Evolutionary conservation across 1,140 invertebrate genomes (phyloP).

Genomic region (Calephelis virginiensis): DNA sequence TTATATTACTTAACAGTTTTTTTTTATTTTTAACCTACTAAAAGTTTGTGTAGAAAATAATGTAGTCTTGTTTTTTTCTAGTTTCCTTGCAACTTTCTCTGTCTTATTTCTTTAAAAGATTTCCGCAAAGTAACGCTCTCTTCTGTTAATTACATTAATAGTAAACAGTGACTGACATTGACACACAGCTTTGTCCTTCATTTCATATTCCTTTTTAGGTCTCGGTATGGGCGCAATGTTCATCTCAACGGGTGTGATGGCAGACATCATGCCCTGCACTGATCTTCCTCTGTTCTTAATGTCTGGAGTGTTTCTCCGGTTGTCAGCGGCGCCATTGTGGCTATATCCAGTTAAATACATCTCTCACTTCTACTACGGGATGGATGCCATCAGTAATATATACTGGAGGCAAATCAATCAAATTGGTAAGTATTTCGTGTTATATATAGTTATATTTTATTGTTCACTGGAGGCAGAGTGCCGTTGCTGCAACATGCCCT

Average conservation of each 20-base stretch:
- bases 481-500: too few species aligned
- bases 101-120: too few species aligned
- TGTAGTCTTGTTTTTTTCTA: too few species aligned
- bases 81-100: too few species aligned
- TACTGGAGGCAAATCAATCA: slow-evolving; percentile 79
- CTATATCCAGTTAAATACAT: slow-evolving; percentile 78
- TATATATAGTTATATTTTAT: neutral
- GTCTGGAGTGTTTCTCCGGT: slow-evolving; percentile 62
- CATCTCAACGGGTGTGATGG: slow-evolving; percentile 51
- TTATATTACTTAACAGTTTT: too few species aligned
- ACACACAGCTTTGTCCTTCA: too few species aligned
- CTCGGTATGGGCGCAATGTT: slow-evolving; percentile 64
- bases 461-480: too few species aligned
- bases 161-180: too few species aligned
- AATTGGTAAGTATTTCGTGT: slow-evolving; percentile 69
- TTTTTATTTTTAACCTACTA: too few species aligned
- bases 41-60: too few species aligned
- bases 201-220: slow-evolving; percentile 34
- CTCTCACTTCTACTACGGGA: slow-evolving; percentile 81
- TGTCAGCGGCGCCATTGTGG: slow-evolving; percentile 65
- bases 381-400: slow-evolving; percentile 80
- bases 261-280: slow-evolving; percentile 58
- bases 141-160: too few species aligned
- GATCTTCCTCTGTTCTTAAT: slow-evolving; percentile 61
- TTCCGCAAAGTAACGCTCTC: too few species aligned